Evolutionary conservation across 2,888 invertebrate genomes (phyloP).

Genomic region (Sycophila texana): DNA sequence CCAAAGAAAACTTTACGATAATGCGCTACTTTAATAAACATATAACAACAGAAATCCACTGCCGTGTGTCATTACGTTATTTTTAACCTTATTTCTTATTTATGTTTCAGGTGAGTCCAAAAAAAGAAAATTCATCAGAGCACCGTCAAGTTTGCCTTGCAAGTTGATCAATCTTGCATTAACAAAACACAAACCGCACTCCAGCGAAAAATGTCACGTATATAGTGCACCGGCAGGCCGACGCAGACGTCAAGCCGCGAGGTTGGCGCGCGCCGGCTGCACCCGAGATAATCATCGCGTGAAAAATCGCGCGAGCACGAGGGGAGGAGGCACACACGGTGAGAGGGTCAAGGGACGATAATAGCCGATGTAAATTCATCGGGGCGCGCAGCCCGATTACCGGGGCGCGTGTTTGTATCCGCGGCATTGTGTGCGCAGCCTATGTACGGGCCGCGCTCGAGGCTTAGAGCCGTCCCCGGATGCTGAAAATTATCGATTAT

Average conservation of each 20-base stretch:
- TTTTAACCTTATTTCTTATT: too few relatives aligned
- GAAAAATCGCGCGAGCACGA: constrained; percentile 12
- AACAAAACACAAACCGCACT: not conserved
- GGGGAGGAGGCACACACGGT: not conserved
- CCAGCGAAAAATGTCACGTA: not conserved
- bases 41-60: too few relatives aligned
- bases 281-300: constrained; percentile 11
- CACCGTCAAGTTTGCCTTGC: too few relatives aligned
- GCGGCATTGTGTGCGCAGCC: constrained; percentile 12
- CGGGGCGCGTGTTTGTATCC: not conserved
- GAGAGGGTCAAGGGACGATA: constrained; percentile 26
- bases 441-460: constrained; percentile 17
- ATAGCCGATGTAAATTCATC: constrained; percentile 41
- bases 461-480: constrained; percentile 37
- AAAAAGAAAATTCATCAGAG: too few relatives aligned
- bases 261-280: not conserved
- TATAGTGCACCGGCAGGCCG: not conserved
- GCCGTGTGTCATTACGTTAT: too few relatives aligned
- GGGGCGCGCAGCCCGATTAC: constrained; percentile 20
- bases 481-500: constrained; percentile 54
- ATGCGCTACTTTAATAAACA: too few relatives aligned
- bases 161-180: not conserved
- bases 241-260: not conserved
- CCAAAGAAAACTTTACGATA: too few relatives aligned
- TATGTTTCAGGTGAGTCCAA: too few relatives aligned